Conservation (phyloP, 1,140 invertebrate genomes). For the Platyura marginata region DNA sequence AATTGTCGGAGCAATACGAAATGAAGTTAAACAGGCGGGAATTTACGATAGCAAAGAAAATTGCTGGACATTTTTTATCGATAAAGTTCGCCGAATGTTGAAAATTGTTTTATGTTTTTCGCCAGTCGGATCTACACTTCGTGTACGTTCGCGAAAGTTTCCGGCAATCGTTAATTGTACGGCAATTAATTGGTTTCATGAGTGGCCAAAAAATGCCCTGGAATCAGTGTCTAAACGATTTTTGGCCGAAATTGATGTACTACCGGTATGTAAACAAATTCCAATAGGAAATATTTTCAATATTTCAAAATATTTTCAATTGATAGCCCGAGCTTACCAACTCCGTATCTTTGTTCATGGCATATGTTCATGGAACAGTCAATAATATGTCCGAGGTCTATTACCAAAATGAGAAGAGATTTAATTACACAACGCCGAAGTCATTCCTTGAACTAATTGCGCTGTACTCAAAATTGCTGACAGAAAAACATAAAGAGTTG, state of each 20-base stretch:
- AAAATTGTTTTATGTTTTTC: slow-evolving; percentile 84
- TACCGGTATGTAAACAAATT: slow-evolving; percentile 32
- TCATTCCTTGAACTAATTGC: slow-evolving; percentile 88
- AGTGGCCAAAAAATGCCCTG: slow-evolving; percentile 84
- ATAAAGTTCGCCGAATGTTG: slow-evolving; percentile 55
- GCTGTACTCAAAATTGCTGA: slow-evolving; percentile 67
- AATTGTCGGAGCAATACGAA: slow-evolving; percentile 58
- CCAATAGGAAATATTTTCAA: too few relatives aligned
- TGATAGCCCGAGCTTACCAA: slow-evolving; percentile 25
- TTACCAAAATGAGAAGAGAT: slow-evolving; percentile 69
- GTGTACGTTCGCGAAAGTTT: slow-evolving; percentile 76
- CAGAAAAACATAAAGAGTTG: slow-evolving; percentile 58
- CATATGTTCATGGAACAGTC: slow-evolving; percentile 72
- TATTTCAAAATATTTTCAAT: too few relatives aligned
- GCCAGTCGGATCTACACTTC: slow-evolving; percentile 69
- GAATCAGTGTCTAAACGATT: slow-evolving; percentile 75
- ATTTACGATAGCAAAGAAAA: slow-evolving; percentile 76
- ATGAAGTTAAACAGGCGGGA: slow-evolving; percentile 57
- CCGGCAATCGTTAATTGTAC: slow-evolving; percentile 89
- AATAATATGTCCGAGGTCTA: slow-evolving; percentile 72
- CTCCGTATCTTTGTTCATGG: slow-evolving; percentile 73
- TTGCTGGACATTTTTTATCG: slow-evolving; percentile 92
- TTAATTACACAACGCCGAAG: slow-evolving; percentile 93
- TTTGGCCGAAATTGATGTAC: slow-evolving; percentile 49
- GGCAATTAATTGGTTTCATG: slow-evolving; percentile 89